Percentiles rank a stretch among this genome's conserved stretches.
Conservation (phyloP, 2,888 invertebrate genomes). For the Steinernema carpocapsae region DNA sequence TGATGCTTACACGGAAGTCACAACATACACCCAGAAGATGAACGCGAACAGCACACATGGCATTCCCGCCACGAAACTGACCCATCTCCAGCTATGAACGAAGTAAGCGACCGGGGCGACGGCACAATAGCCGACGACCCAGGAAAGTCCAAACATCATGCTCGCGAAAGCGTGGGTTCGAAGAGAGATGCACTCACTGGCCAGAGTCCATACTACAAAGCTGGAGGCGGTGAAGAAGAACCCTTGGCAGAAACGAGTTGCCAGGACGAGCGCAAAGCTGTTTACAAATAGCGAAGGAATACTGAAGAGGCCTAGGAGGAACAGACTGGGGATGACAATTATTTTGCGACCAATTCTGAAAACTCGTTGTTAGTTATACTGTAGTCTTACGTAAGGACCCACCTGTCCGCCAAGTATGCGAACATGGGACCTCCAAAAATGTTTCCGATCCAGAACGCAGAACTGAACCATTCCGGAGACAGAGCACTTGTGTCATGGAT, state of each 20-base stretch:
- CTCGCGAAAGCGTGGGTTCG: constrained; percentile 32
- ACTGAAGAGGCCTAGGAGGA: constrained; percentile 31
- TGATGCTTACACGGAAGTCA: no score
- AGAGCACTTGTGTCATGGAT: neutral
- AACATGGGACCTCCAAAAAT: constrained; percentile 34
- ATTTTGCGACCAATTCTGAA: constrained; percentile 36
- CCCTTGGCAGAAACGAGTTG: constrained; percentile 34
- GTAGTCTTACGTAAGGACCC: no score
- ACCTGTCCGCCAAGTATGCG: constrained; percentile 36
- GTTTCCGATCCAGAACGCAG: constrained; percentile 37
- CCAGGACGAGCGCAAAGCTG: constrained; percentile 29
- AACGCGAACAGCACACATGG: constrained; percentile 33
- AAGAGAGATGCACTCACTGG: constrained; percentile 38
- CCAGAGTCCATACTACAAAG: constrained; percentile 37
- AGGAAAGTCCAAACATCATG: constrained; percentile 40
- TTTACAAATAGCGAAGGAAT: constrained; percentile 16
- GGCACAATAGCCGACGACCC: constrained; percentile 43
- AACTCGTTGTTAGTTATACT: neutral
- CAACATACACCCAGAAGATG: constrained; percentile 38
- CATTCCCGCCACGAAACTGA: constrained; percentile 30
- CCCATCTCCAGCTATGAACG: constrained; percentile 38
- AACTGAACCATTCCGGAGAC: constrained; percentile 27
- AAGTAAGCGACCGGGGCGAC: constrained; percentile 38
- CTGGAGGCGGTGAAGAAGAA: constrained; percentile 40
- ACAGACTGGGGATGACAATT: constrained; percentile 36